These are phyloP conservation scores for Melanerpes formicivorus DNA, from an alignment of 2,113 vertebrate genomes.

Conservation along the genomic window DNA sequence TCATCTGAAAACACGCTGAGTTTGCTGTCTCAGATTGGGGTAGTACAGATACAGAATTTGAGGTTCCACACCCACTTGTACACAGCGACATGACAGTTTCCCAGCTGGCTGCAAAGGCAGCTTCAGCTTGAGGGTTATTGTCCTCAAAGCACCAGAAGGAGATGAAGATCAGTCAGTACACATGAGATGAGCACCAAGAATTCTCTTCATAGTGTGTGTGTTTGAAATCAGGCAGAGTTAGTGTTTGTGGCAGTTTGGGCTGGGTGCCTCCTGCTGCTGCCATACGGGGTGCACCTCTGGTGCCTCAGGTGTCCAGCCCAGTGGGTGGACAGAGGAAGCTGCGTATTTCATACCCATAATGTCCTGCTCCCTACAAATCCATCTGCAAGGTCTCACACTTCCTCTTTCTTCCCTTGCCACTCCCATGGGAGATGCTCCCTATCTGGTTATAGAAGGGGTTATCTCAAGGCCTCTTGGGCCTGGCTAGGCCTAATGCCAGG, in stretches of 20 bases:
- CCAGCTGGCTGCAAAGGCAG: background rate
- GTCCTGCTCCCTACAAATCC: too few species aligned
- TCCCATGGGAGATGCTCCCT: too few species aligned
- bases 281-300: too few species aligned
- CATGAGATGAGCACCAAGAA: background rate
- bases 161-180: background rate
- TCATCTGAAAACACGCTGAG: background rate
- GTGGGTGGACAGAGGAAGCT: too few species aligned
- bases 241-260: background rate
- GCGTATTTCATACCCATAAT: too few species aligned
- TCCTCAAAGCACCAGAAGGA: background rate
- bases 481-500: too few species aligned
- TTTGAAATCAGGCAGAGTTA: background rate
- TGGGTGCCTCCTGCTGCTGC: too few species aligned
- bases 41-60: background rate
- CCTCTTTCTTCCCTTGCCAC: too few species aligned
- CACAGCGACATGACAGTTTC: background rate
- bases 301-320: too few species aligned
- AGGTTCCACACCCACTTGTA: background rate
- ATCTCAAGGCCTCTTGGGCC: too few species aligned
- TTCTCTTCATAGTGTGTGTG: background rate
- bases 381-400: too few species aligned
- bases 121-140: background rate
- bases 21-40: background rate
- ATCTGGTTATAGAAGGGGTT: too few species aligned